Conservation (phyloP, 2,113 vertebrate species). For the rat (Rattus norvegicus) region GRCr8 NC_086026.1:107120501-107121000, state of each 20-base stretch:
- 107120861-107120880: constrained; percentile 45
- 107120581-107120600: not conserved
- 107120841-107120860: constrained; percentile 18
- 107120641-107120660: not conserved
- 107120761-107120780: constrained; percentile 52
- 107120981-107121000: constrained; percentile 48
- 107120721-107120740: constrained; percentile 77
- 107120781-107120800: constrained; percentile 71
- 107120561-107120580: not conserved
- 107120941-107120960: constrained; percentile 40
- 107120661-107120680: constrained; percentile 57
- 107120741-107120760: constrained; percentile 69
- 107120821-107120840: constrained; percentile 62
- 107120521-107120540: not conserved
- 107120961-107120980: constrained; percentile 29
- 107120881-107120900: constrained; percentile 33
- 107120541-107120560: not conserved
- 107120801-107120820: constrained; percentile 30
- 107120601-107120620: not conserved
- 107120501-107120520: not conserved
- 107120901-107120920: constrained; percentile 21
- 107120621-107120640: not conserved
- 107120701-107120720: constrained; percentile 66
- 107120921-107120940: constrained; percentile 50
- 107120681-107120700: constrained; percentile 39